Conservation (phyloP, 2,113 vertebrate genomes). For the Mustela lutreola region DNA sequence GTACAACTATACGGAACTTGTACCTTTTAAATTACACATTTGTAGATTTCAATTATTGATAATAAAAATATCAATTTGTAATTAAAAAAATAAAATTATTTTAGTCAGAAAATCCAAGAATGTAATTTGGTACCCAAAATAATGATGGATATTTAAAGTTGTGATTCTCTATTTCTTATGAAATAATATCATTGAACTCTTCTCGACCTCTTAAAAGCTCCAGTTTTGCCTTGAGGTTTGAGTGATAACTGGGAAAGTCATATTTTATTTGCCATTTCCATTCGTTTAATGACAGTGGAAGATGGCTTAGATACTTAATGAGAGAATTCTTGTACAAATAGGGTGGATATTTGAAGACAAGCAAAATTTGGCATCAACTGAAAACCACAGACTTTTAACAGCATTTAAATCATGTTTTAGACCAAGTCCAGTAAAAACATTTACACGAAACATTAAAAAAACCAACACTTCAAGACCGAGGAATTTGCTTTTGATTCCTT, state of each 20-base stretch:
- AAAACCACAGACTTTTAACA: not conserved
- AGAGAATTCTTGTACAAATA: slow-evolving; percentile 14
- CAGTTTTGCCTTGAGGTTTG: not conserved
- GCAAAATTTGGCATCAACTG: not conserved
- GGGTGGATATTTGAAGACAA: not conserved
- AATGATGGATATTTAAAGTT: not conserved
- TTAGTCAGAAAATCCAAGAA: not conserved
- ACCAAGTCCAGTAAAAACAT: slow-evolving; percentile 2
- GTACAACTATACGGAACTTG: not conserved
- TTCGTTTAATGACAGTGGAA: not conserved
- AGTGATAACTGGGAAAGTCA: not conserved
- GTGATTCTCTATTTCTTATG: not conserved
- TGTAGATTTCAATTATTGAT: slow-evolving; percentile 4
- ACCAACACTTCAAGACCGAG: not conserved
- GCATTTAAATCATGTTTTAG: slow-evolving; percentile 35
- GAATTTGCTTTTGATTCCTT: slow-evolving; percentile 49
- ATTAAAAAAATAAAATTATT: not conserved
- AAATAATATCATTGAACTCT: not conserved
- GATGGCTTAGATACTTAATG: not conserved
- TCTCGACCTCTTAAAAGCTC: not conserved
- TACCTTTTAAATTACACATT: not conserved
- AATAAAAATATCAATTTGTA: not conserved
- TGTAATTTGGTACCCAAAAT: not conserved
- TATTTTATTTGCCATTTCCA: slow-evolving; percentile 37
- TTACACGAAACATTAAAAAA: slow-evolving; percentile 61